phyloP scores from a whole-genome alignment of 2,888 invertebrate species.

The Drosophila anomelani region DNA sequence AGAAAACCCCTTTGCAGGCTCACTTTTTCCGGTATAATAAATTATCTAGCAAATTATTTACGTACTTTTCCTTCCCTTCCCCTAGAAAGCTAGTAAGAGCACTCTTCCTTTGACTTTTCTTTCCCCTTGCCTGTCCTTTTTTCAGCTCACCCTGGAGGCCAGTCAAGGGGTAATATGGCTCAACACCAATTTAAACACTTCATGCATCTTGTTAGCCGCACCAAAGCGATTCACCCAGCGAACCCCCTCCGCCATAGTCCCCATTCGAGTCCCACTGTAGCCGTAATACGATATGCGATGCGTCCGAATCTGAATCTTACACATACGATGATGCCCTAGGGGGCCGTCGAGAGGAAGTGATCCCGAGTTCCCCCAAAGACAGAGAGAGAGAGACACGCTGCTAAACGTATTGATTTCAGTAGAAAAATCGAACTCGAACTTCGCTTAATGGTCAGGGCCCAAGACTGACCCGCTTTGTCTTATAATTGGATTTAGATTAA shows the following conservation, averaged over 20 bases:
- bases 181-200: constrained; percentile 85
- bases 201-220: constrained; percentile 83
- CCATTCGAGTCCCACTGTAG: constrained; percentile 6
- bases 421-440: constrained; percentile 52
- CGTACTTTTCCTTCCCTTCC: not conserved
- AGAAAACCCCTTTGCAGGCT: not conserved
- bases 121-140: not conserved
- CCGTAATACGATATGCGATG: constrained; percentile 44
- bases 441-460: constrained; percentile 61
- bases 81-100: not conserved
- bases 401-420: constrained; percentile 75
- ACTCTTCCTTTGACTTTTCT: not conserved
- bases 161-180: constrained; percentile 80
- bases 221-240: constrained; percentile 13
- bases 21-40: constrained; percentile 5
- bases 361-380: constrained; percentile 21
- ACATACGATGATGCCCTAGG: constrained; percentile 23
- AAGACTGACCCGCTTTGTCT: constrained; percentile 63
- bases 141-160: constrained; percentile 31
- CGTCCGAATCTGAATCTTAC: constrained; percentile 1
- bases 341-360: constrained; percentile 51
- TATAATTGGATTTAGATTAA: constrained; percentile 83
- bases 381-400: constrained; percentile 21
- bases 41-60: not conserved
- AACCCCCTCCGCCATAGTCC: not conserved